Evolutionary conservation across 92 coral and sea anemone genomes (phyloP).

Genomic region (Actinostola sp.): DNA sequence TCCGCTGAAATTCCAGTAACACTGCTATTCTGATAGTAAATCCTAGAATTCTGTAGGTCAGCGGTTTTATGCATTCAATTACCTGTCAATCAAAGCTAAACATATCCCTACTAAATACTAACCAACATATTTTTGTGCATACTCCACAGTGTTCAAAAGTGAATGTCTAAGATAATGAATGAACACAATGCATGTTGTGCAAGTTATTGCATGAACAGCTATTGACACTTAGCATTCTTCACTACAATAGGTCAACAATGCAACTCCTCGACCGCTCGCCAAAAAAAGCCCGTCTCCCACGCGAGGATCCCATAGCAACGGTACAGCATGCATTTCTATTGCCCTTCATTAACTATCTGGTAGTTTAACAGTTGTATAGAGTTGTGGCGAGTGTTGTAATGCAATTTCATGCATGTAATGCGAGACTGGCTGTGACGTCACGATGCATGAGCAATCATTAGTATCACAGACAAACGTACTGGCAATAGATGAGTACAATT

Average conservation of each 20-base stretch:
- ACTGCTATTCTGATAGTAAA: too few relatives aligned
- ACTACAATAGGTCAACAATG: conserved; percentile 94
- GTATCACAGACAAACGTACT: background rate
- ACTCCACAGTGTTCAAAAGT: conserved; percentile 13
- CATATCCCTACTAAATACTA: conserved; percentile 10
- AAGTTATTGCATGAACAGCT: conserved; percentile 78
- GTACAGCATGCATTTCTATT: conserved; percentile 99
- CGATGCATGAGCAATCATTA: conserved; percentile 13
- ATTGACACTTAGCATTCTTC: conserved; percentile 86
- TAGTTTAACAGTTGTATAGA: conserved; percentile 5
- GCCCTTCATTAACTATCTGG: conserved; percentile 22
- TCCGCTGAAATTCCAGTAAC: too few relatives aligned
- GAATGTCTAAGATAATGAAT: conserved; percentile 8
- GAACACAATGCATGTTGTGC: conserved; percentile 49
- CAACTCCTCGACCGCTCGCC: conserved; percentile 99
- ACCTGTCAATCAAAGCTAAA: background rate
- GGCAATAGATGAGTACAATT: too few relatives aligned
- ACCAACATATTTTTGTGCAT: conserved; percentile 11
- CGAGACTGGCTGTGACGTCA: background rate
- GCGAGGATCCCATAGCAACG: conserved; percentile 98
- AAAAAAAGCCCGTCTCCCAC: conserved; percentile 94
- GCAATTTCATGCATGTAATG: background rate
- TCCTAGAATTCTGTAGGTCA: too few relatives aligned
- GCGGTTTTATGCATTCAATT: background rate
- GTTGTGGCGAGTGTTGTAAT: conserved; percentile 16